phyloP scores from a whole-genome alignment of 2,113 vertebrate species.

The Apaloderma vittatum region DNA sequence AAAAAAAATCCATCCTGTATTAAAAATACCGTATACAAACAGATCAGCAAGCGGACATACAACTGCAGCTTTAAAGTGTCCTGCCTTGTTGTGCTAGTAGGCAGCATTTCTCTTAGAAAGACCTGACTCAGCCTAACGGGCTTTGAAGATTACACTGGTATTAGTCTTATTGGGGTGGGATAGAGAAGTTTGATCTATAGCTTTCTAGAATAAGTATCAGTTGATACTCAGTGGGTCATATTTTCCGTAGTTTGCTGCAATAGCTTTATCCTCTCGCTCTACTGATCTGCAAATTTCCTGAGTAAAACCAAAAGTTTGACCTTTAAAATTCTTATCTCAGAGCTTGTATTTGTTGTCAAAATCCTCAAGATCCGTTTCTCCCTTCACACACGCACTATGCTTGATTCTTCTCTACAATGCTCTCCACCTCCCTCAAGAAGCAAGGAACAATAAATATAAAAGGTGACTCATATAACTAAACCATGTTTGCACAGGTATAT shows the following conservation, averaged over 20 bases:
- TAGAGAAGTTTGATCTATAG: background rate
- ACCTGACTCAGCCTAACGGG: background rate
- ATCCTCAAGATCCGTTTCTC: background rate
- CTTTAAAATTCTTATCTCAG: background rate
- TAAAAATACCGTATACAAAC: background rate
- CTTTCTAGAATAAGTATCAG: background rate
- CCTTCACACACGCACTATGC: background rate
- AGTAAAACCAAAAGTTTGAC: background rate
- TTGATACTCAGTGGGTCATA: background rate
- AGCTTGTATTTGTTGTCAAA: background rate
- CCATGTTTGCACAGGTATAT: background rate
- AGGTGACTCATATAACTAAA: background rate
- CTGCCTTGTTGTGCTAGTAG: background rate
- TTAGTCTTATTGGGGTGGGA: background rate
- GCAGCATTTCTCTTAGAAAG: background rate
- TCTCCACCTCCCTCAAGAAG: background rate
- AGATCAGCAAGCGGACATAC: background rate
- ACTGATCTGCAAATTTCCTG: background rate
- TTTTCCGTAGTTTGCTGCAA: background rate
- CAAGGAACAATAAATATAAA: background rate
- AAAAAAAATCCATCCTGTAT: background rate
- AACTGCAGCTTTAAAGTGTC: background rate
- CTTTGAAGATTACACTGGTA: background rate
- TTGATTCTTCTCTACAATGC: background rate
- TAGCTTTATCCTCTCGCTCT: background rate